Base-by-base conservation (phyloP, 2,888 invertebrate genomes). In the Venusia cambrica region DNA sequence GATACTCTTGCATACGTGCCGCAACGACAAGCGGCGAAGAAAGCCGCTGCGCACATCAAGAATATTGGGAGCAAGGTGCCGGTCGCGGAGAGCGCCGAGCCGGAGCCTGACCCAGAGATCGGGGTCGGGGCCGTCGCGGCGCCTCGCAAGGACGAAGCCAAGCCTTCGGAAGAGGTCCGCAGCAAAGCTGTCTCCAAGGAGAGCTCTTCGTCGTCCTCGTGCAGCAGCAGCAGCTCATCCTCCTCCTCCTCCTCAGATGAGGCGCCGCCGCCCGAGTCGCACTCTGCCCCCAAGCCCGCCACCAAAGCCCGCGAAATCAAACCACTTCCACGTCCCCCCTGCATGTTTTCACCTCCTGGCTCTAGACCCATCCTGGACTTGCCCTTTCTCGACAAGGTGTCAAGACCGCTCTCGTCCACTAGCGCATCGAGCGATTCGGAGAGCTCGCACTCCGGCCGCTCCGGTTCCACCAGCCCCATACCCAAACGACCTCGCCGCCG, bases 1-100 rank as follows among this genome's bases (percentile, higher is more conserved):
- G 90, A 90, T 53, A 89, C 93, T 24, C 89, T 95, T 19, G 92
- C 94, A 0, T 95, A 95, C 69, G 96, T 97, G 9, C 96, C 96
- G 1, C 96, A 97, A 68, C 85, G 96, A 40, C 95, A 96, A 75
- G 96, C 96, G 1, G 96, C 96, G 5, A 96, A 96, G 69, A 96
- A 96, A 70, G 96, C 96, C 0, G 95, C 96, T 1, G 96, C 96
- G 57, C 95, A 95, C 62, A 94, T 96, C 32, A 95, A 96, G 68
- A 94, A 94, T 3, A 84, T 93, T 51, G 92, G 92, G 44, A 89
- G 59, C 27, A 87, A 87, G 46, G 43, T 89, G 54, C 88, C 89
- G 13, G 56, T 66, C 20, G 51, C 66, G 1, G 87, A 80, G 46
- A 64, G 56, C 47, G 51, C 57, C 25, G 87, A 85, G n/a, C n/a